Evolutionary conservation across 2,888 invertebrate species (phyloP).

Genomic region (Hermaeophaga mercurialis): DNA sequence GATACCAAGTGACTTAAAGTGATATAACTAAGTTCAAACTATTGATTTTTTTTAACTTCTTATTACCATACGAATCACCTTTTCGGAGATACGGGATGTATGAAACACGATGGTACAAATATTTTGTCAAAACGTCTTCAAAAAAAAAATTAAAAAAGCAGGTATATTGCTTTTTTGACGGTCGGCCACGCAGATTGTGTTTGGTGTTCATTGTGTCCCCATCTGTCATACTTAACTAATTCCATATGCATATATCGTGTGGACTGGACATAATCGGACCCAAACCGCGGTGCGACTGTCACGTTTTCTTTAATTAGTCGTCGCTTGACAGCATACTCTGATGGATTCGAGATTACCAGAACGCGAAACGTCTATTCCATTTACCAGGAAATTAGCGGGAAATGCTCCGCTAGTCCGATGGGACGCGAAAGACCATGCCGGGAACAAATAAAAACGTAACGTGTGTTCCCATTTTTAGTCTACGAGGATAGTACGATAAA

Average conservation of each 20-base stretch:
- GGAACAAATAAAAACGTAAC: no score
- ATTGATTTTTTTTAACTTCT: no score
- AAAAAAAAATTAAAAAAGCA: no score
- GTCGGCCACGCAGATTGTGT: conserved; percentile 52
- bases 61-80: no score
- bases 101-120: no score
- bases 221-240: conserved; percentile 51
- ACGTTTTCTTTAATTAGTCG: conserved; percentile 52
- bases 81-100: no score
- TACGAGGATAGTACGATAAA: no score
- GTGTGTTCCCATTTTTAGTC: no score
- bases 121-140: no score
- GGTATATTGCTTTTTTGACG: not conserved
- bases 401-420: not conserved
- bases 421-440: conserved; percentile 3
- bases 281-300: conserved; percentile 44
- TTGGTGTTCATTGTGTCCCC: conserved; percentile 48
- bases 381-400: conserved; percentile 19
- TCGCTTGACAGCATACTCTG: conserved; percentile 44
- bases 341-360: conserved; percentile 46
- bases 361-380: conserved; percentile 38
- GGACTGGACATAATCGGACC: conserved; percentile 46
- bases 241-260: conserved; percentile 50
- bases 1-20: no score
- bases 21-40: no score